Evolutionary conservation across 2,113 vertebrate species (phyloP).

Genomic region (Neolamprologus variostigma): DNA sequence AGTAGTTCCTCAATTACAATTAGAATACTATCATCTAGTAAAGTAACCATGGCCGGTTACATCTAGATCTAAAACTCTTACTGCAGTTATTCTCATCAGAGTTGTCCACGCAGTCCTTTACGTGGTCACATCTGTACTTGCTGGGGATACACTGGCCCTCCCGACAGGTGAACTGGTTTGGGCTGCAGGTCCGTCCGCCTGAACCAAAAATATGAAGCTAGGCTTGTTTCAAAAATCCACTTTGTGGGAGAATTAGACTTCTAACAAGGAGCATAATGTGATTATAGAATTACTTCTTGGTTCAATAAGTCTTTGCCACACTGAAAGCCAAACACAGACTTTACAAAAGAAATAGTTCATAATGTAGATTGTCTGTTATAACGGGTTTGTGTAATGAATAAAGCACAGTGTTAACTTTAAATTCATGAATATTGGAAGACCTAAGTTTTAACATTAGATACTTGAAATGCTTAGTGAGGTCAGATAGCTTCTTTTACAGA

Average conservation of each 20-base stretch:
- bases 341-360: neutral
- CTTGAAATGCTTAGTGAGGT: neutral
- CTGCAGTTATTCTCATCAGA: constrained; percentile 69
- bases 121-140: constrained; percentile 63
- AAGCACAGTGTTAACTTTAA: neutral
- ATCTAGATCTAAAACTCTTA: constrained; percentile 29
- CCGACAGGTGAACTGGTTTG: constrained; percentile 65
- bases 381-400: neutral
- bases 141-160: constrained; percentile 68
- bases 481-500: neutral
- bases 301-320: neutral
- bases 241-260: neutral
- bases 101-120: constrained; percentile 67
- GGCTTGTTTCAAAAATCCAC: neutral
- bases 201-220: neutral
- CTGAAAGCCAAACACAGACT: neutral
- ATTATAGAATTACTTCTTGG: neutral
- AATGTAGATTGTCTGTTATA: neutral
- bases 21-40: neutral
- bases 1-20: neutral
- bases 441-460: neutral
- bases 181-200: constrained; percentile 59
- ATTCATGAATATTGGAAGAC: neutral
- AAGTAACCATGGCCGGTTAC: neutral
- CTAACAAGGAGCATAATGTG: neutral